These are phyloP conservation scores for Numenius arquata DNA, from an alignment of 2,113 vertebrate genomes.

Conservation along the genomic window DNA sequence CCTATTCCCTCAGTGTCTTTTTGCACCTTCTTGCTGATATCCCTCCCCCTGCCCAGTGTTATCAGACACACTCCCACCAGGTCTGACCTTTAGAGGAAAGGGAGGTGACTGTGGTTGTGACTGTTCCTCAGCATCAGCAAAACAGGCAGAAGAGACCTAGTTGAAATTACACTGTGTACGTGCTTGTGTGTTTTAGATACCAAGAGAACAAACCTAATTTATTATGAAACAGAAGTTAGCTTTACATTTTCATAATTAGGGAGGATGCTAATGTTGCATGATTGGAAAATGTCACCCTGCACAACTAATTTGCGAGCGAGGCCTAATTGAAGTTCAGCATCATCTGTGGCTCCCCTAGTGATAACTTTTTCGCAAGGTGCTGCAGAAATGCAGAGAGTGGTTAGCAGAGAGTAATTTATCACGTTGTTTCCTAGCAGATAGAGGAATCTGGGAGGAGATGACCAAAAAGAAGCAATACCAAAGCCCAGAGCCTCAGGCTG, in stretches of 20 bases:
- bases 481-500: background rate
- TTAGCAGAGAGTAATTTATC: slow-evolving; percentile 28
- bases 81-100: background rate
- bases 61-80: background rate
- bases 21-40: background rate
- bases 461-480: background rate
- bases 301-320: slow-evolving; percentile 69
- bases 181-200: background rate
- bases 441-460: slow-evolving; percentile 34
- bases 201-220: slow-evolving; percentile 38
- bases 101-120: background rate
- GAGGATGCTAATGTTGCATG: slow-evolving; percentile 71
- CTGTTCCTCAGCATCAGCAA: background rate
- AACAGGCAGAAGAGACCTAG: background rate
- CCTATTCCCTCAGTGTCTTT: background rate
- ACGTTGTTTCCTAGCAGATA: background rate
- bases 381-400: background rate
- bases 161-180: background rate
- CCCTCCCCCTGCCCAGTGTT: background rate
- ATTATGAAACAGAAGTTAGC: slow-evolving; percentile 62
- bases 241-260: slow-evolving; percentile 72
- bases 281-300: slow-evolving; percentile 75
- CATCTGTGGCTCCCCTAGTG: slow-evolving; percentile 44
- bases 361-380: slow-evolving; percentile 36
- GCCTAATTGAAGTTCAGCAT: slow-evolving; percentile 69